Percentiles rank a stretch among this genome's conserved stretches.
phyloP scores from a whole-genome alignment of 2,888 invertebrate species.

The Limnephilus lunatus region DNA sequence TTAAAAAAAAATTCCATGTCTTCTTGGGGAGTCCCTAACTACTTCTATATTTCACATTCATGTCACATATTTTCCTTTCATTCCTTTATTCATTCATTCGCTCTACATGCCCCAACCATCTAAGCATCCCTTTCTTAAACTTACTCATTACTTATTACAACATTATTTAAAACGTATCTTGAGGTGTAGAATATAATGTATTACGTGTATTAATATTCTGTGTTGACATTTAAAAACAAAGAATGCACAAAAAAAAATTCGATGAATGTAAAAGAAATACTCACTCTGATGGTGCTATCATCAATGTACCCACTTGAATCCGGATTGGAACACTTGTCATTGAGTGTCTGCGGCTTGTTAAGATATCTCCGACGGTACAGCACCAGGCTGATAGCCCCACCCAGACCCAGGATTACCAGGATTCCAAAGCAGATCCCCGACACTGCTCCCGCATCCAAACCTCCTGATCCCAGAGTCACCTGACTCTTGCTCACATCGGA shows the following conservation, averaged over 20 bases:
- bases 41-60: too few relatives aligned
- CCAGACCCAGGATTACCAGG: slow-evolving; percentile 80
- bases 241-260: neutral
- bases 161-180: too few relatives aligned
- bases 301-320: slow-evolving; percentile 92
- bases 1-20: too few relatives aligned
- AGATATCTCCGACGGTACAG: slow-evolving; percentile 84
- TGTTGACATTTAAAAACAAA: too few relatives aligned
- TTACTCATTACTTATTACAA: too few relatives aligned
- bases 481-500: slow-evolving; percentile 44
- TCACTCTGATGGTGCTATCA: slow-evolving; percentile 89
- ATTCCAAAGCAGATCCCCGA: slow-evolving; percentile 84
- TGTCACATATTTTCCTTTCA: too few relatives aligned
- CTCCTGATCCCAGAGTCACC: slow-evolving; percentile 66
- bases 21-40: too few relatives aligned
- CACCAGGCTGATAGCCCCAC: slow-evolving; percentile 82
- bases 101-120: too few relatives aligned
- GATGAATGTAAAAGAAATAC: slow-evolving; percentile 57
- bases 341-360: slow-evolving; percentile 90
- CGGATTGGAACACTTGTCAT: slow-evolving; percentile 89
- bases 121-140: too few relatives aligned
- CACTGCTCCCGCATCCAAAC: slow-evolving; percentile 80
- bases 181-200: too few relatives aligned
- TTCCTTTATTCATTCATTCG: too few relatives aligned
- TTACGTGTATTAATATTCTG: too few relatives aligned